Evolutionary conservation across 1,140 invertebrate genomes (phyloP).

Genomic region (Semibalanus balanoides): DNA sequence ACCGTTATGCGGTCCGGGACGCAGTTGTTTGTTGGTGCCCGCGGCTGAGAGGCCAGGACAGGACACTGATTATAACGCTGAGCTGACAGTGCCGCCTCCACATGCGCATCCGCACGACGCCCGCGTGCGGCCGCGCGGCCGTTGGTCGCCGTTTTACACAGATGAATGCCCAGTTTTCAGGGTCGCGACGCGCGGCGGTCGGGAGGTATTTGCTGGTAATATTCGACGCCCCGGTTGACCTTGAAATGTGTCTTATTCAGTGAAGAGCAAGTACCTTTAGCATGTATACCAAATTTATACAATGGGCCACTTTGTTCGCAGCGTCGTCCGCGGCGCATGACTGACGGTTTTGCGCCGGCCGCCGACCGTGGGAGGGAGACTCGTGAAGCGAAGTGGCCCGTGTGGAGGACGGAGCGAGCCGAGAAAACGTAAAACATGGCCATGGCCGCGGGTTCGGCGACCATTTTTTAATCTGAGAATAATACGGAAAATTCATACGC

Average conservation of each 20-base stretch:
- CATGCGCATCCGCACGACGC: no score
- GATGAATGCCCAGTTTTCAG: background rate
- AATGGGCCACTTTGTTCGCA: background rate
- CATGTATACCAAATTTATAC: conserved; percentile 2
- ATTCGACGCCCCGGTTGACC: background rate
- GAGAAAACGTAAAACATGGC: conserved; percentile 1
- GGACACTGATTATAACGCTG: background rate
- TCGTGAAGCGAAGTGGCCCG: background rate
- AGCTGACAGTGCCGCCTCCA: background rate
- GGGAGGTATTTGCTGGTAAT: background rate
- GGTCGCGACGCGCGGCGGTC: background rate
- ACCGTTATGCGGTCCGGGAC: background rate
- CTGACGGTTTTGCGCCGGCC: background rate
- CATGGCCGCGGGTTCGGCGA: background rate
- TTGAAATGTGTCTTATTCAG: conserved; percentile 2
- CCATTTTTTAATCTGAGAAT: background rate
- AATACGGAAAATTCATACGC: background rate
- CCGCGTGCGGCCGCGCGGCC: no score
- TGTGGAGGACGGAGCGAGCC: background rate
- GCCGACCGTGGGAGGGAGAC: background rate
- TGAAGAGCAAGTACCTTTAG: conserved; percentile 2
- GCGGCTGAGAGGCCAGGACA: no score
- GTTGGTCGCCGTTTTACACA: background rate
- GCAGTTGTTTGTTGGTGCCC: background rate
- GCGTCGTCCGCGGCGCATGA: background rate